These are phyloP conservation scores for Aegotheles bennettii DNA, from an alignment of 2,113 vertebrate genomes.

Conservation along the genomic window DNA sequence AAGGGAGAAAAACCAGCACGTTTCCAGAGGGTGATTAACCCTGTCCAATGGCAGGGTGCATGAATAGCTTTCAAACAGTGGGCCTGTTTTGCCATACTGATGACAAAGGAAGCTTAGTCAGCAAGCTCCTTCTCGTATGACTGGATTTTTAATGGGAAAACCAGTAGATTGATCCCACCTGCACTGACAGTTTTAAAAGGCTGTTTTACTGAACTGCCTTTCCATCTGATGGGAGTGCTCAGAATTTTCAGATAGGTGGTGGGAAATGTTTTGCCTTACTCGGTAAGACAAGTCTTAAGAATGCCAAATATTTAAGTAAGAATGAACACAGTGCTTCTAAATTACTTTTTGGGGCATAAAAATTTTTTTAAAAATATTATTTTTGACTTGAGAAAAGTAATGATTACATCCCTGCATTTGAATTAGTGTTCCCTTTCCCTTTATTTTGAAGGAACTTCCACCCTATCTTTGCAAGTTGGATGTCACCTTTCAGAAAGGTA, in stretches of 20 bases:
- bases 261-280: not conserved
- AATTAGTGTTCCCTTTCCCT: slow-evolving; percentile 4
- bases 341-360: not conserved
- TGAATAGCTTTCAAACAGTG: not conserved
- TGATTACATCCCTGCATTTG: not conserved
- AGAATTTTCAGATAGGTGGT: not conserved
- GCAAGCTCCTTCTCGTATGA: not conserved
- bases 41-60: rapidly evolving
- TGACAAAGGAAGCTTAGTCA: not conserved
- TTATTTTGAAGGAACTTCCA: slow-evolving; percentile 87
- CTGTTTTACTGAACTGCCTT: not conserved
- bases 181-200: not conserved
- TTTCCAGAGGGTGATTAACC: not conserved
- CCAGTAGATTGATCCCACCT: not conserved
- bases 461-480: slow-evolving; percentile 88
- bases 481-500: slow-evolving; percentile 94
- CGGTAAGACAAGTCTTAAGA: not conserved
- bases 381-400: not conserved
- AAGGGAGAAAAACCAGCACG: not conserved
- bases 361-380: too few species aligned
- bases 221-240: not conserved
- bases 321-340: not conserved
- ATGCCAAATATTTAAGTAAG: not conserved
- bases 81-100: not conserved
- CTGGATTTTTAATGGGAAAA: not conserved